Evolutionary conservation across 2,797 vertebrate genomes (phyloP), one percentile per base, ranked within the genome.

Genomic region (Myiotriccus ornatus): DNA sequence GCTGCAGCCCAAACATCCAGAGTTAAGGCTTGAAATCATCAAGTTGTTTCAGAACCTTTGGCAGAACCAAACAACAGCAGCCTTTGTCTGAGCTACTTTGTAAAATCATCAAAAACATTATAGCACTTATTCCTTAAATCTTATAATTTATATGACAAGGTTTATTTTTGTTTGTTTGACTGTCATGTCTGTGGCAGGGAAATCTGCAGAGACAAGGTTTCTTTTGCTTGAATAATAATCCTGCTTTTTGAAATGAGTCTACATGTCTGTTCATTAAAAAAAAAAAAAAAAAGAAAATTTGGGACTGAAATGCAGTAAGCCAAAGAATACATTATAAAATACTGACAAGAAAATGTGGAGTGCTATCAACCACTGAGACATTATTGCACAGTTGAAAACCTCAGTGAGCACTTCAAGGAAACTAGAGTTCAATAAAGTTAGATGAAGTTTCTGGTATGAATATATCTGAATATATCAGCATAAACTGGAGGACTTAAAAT

Each of bases 81-180:
- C 50, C n/a, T 90, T 89, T 89, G 46, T 77, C 92, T 94, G 35
- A 84, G 39, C 50, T 93, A 69, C 43, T 88, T 73, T 91, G 52
- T 91, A 96, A 96, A 93, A 88, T 55, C 41, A 78, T 84, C 47
- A 70, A 59, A 59, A 87, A 62, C 85, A 64, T 88, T 87, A 84
- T 84, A 95, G 71, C 49, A 78, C 9, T 96, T 95, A 78, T 21
- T 68, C 32, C 56, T 77, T 60, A 93, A 89, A 91, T 80, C 63
- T 25, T 75, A 41, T 55, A 62, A 92, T 89, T 92, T 86, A 28
- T 47, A 73, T 96, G 82, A 87, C 68, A 94, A 74, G 50, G 20
- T 87, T 95, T 96, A 87, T 93, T 96, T 97, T 97, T 92, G 20
- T 84, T 69, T 93, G 63, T 76, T 95, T 91, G 77, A 56, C 79